Base-by-base conservation (phyloP, 1,140 invertebrate genomes). In the Microplitis mediator region DNA sequence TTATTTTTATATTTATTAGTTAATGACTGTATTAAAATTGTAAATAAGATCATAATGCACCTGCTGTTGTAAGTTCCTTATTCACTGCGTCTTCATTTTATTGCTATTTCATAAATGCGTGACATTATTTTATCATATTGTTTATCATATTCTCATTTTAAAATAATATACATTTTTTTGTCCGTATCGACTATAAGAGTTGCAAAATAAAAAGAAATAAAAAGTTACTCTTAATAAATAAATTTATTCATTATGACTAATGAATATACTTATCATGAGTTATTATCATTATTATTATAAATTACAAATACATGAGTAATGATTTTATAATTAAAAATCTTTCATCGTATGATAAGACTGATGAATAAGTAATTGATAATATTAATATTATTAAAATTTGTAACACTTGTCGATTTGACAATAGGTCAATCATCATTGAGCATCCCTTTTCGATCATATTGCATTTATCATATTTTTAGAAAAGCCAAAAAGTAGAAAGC, bases 401-500 rank as follows among this genome's bases (percentile, higher is more conserved):
- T 23, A 23, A 23, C 52, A 58, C 16, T 58, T 58, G 14, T 23
- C 9, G 9, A 58, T 31, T 58, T 9, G 16, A 58, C 16, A 31
- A 4, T 58, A 58, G 23, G 16, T 54, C 11, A n/a, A 14, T 31
- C 35, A 66, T 36, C 32, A 62, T 58, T 71, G 32, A 64, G 67
- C 69, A 75, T 66, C 68, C 65, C 69, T 78, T 82, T 81, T 76
- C 80, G 79, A 84, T 86, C 84, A 86, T 82, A 78, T 82, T 78
- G 80, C 84, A 85, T 87, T 87, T 83, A 80, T 86, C 83, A 85
- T 86, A 86, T 87, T 87, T 86, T 73, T 87, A 87, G 86, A 87
- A 87, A 87, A 87, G 80, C 85, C 85, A 87, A 87, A 87, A 87
- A 87, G 83, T 87, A 87, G 84, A 87, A 87, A 86, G 84, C 81